Evolutionary conservation across 2,113 vertebrate genomes (phyloP).

Genomic region (Hiodon tergisus): DNA sequence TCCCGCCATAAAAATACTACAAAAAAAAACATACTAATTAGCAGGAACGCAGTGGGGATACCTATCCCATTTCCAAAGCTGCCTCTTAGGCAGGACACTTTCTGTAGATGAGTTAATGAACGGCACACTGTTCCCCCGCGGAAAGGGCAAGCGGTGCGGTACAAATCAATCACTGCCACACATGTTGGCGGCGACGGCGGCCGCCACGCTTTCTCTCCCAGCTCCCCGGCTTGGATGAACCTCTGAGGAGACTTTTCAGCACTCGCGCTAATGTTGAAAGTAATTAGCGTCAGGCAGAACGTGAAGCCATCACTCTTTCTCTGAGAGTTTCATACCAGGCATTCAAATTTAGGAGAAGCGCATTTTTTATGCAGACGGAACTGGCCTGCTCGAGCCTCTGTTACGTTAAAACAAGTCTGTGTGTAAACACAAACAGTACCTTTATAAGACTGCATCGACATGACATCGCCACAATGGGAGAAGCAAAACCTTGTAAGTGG

Average conservation of each 20-base stretch:
- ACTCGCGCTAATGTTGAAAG: neutral
- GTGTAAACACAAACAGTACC: constrained; percentile 1
- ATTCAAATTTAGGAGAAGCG: neutral
- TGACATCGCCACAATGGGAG: too few relatives aligned
- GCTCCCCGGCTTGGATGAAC: neutral
- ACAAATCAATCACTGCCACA: constrained; percentile 5
- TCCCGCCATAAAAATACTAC: neutral
- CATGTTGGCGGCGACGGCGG: neutral
- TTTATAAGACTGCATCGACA: too few relatives aligned
- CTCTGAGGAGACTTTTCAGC: neutral
- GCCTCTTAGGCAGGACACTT: neutral
- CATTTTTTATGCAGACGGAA: too few relatives aligned
- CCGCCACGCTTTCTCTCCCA: neutral
- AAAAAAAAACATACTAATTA: neutral
- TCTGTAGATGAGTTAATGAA: constrained; percentile 9
- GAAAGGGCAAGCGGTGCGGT: neutral
- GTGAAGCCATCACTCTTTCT: constrained; percentile 20
- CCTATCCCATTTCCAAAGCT: neutral
- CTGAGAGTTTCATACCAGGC: constrained; percentile 16
- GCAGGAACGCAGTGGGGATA: neutral
- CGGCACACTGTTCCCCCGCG: neutral
- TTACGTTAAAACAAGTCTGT: neutral
- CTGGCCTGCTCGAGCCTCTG: neutral
- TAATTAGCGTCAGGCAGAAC: constrained; percentile 19
- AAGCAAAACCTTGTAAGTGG: too few relatives aligned